Evolutionary conservation across 1,140 invertebrate species (phyloP).

Genomic region (Zaprionus lachaisei): DNA sequence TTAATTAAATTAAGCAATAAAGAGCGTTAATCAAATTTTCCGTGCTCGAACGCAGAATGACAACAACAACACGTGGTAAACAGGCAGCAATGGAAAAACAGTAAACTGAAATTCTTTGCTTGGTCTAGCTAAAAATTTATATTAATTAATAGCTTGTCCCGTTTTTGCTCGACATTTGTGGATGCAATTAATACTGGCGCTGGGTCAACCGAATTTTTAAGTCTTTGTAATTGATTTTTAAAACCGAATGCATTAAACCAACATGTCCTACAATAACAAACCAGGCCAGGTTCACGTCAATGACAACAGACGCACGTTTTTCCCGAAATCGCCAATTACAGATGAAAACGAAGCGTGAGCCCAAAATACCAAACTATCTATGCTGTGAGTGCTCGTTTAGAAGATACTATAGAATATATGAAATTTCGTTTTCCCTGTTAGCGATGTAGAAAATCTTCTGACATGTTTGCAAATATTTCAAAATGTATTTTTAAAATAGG

Average conservation of each 20-base stretch:
- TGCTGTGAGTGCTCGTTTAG: neutral
- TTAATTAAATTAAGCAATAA: constrained; percentile 54
- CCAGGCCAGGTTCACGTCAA: constrained; percentile 22
- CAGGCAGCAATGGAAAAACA: neutral
- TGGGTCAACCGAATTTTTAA: constrained; percentile 13
- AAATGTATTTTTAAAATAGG: neutral
- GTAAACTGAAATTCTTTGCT: constrained; percentile 12
- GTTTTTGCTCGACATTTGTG: constrained; percentile 9
- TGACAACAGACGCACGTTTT: constrained; percentile 22
- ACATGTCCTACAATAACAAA: constrained; percentile 15
- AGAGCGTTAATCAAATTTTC: constrained; percentile 54
- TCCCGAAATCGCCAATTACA: constrained; percentile 27
- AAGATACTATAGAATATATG: neutral
- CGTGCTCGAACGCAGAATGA: constrained; percentile 46
- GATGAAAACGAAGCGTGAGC: constrained; percentile 14
- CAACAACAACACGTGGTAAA: constrained; percentile 29
- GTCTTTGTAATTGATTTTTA: constrained; percentile 42
- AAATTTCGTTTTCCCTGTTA: neutral
- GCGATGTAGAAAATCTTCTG: too few relatives aligned
- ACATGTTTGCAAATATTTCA: too few relatives aligned
- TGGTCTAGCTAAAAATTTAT: constrained; percentile 26
- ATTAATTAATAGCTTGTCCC: constrained; percentile 37
- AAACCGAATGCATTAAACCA: constrained; percentile 36
- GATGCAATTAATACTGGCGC: constrained; percentile 10
- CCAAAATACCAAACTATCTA: neutral